Evolutionary conservation across 2,888 invertebrate genomes (phyloP).

Genomic region (Rhamphomyia laevipes): DNA sequence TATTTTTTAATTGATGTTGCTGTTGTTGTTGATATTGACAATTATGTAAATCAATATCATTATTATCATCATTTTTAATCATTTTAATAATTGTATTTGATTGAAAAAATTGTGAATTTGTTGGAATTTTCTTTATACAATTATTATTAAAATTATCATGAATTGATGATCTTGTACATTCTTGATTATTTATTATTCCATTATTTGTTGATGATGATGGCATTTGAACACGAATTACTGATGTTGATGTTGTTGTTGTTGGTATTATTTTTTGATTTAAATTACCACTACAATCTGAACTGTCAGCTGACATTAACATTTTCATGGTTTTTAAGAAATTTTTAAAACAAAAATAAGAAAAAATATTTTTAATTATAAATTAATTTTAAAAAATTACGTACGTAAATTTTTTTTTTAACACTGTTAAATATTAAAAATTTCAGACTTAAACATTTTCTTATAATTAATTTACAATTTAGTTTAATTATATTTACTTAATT

Average conservation of each 20-base stretch:
- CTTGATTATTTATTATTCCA: slow-evolving; percentile 8
- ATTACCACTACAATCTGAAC: slow-evolving; percentile 34
- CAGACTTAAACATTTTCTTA: too few relatives aligned
- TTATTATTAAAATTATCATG: not conserved
- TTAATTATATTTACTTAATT: too few relatives aligned
- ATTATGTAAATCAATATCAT: not conserved
- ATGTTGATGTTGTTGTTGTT: slow-evolving; percentile 16
- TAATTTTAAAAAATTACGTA: slow-evolving; percentile 10
- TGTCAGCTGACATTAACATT: slow-evolving; percentile 39
- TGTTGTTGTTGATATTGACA: not conserved
- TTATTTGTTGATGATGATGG: slow-evolving; percentile 13
- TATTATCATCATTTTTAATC: not conserved
- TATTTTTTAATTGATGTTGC: not conserved
- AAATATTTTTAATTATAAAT: not conserved
- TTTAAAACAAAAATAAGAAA: too few relatives aligned
- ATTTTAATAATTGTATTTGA: not conserved
- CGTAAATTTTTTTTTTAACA: not conserved
- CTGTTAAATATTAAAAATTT: too few relatives aligned
- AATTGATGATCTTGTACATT: slow-evolving; percentile 2
- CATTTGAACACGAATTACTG: slow-evolving; percentile 29
- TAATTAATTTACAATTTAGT: too few relatives aligned
- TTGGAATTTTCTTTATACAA: not conserved
- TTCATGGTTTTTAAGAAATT: too few relatives aligned
- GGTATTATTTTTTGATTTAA: slow-evolving; percentile 13
- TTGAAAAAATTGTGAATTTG: not conserved